Evolutionary conservation across 2,113 vertebrate species (phyloP), one percentile per base, ranked within the genome.

Genomic region (Platichthys stellatus): DNA sequence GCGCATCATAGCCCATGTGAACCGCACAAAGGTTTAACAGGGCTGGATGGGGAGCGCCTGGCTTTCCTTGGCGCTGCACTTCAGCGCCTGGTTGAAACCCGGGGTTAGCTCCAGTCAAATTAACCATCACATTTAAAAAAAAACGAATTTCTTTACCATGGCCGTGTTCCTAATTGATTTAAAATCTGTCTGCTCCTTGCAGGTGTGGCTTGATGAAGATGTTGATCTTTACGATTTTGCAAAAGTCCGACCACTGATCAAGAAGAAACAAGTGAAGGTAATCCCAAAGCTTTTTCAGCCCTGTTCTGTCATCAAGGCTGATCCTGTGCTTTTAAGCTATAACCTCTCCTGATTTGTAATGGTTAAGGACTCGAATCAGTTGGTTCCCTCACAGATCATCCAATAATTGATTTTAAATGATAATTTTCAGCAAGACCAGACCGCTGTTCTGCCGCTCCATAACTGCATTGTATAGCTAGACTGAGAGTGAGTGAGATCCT

Each of bases 241-340:
- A 12, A 96, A 95, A 83, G 93, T 95, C 59, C 74, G 72, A 68
- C 96, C 97, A 0, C 76, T 93, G 56, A 88, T 98, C 83, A 96
- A 88, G 90, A 97, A 94, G 87, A 95, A 93, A 74, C 91, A 96
- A 63, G 83, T 98, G n/a, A 80, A 74, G 95, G 98, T 99, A 81
- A 63, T 89, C 56, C 26, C 0, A 3, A 20, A 15, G 57, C 13
- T 26, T 6, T 4, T 43, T 43, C 7, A 9, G 35, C 35, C 35
- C 10, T 38, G 9, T 38, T 38, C 35, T 38, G 2, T 43, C 40
- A 43, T 43, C 11, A 43, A 43, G 2, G 40, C 51, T 54, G 51
- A 21, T 54, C 51, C 7, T n/a, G 20, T n/a, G n/a, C 51, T 3
- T 11, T 43, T 3, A 13, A 3, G 40, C 40, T 43, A 43, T 43